These are phyloP conservation scores for Proteles cristata DNA, from an alignment of 2,113 vertebrate species.

Conservation along the genomic window DNA sequence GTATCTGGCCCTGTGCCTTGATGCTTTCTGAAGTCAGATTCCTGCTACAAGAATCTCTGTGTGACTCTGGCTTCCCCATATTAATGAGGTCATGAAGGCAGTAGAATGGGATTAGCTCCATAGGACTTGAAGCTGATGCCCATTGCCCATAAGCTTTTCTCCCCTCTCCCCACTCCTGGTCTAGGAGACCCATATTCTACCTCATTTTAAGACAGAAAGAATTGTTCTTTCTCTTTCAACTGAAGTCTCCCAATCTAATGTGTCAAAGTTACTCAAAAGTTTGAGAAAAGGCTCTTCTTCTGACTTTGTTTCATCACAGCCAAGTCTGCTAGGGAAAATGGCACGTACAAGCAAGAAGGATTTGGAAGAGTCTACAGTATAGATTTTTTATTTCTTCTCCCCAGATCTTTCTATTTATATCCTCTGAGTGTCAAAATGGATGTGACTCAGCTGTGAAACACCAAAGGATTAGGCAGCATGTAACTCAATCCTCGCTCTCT, in stretches of 20 bases:
- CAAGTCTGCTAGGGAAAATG: neutral
- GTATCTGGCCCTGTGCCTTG: neutral
- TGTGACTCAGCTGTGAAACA: constrained; percentile 69
- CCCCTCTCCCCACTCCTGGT: neutral
- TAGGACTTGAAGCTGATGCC: neutral
- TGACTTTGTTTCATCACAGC: neutral
- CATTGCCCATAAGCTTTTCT: neutral
- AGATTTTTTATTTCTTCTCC: constrained; percentile 28
- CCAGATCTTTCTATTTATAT: constrained; percentile 69
- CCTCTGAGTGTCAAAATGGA: constrained; percentile 57
- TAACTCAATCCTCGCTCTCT: neutral
- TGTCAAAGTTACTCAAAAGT: neutral
- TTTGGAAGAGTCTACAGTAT: neutral
- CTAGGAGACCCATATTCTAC: neutral
- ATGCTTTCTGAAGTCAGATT: neutral
- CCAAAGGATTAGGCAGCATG: neutral
- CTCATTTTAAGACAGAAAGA: neutral
- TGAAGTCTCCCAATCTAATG: neutral
- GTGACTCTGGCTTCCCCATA: neutral
- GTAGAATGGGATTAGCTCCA: neutral
- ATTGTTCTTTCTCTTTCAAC: neutral
- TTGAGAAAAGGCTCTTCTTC: neutral
- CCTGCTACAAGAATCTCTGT: neutral
- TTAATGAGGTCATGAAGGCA: neutral
- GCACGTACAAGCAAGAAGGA: neutral